Base-by-base conservation (phyloP, 2,888 invertebrate genomes). In the Andrena marginata region DNA sequence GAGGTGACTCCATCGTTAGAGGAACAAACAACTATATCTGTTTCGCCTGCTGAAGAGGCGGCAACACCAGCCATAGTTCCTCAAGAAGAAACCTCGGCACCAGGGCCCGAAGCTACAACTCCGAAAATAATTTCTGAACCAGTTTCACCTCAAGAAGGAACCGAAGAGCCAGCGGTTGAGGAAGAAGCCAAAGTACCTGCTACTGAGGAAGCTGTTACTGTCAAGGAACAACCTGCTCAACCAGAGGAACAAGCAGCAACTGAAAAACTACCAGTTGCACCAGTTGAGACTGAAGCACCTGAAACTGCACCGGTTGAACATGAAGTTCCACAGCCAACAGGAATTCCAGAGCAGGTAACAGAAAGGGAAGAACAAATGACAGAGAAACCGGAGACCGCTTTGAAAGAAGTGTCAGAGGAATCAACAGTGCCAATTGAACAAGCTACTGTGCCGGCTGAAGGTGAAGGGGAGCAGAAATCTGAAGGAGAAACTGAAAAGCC, bases 401-500 rank as follows among this genome's bases (percentile, higher is more conserved):
- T 73, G 33, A 74, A 84, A 70, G 89, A 85, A 48, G 67, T 33
- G 72, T 75, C 71, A 7, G 80, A 86, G 65, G 83, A 78, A 71
- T 85, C 87, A 75, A 56, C 70, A 16, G 60, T 83, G 49, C 63
- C 86, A 65, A 6, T 16, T 48, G 75, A 86, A 75, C 84, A 83
- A 65, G 74, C 76, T 6, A 77, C 82, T 49, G 79, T 51, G 64
- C 73, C 86, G 20, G 56, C 71, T 31, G 63, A 31, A 26, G 33
- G 23, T n/a, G 64, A 56, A 23, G 77, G 54, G n/a, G 64, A 64
- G 16, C 48, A 80, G 2, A 84, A 85, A 29, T 83, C 80, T 10
- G 80, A 77, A 68, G 73, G 68, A 2, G 83, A 0, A 71, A 81
- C 80, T n/a, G 59, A 80, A 54, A 31, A 65, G 59, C 77, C 83